These are phyloP conservation scores for Dolichallabes microphthalmus DNA, from an alignment of 2,113 vertebrate species.

Conservation along the genomic window DNA sequence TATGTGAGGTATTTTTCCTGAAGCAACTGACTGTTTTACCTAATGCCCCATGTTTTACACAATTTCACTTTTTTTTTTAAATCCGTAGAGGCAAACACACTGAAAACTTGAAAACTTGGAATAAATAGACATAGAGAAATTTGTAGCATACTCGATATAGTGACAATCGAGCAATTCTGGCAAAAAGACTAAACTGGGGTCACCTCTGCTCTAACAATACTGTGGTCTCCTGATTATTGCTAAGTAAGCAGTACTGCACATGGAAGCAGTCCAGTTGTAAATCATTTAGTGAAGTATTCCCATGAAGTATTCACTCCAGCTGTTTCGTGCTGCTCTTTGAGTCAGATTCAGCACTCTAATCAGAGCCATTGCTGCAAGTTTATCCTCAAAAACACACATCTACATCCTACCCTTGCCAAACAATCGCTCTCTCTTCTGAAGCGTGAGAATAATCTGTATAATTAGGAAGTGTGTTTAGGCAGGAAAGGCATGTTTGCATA, in stretches of 20 bases:
- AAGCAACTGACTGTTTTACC: not conserved
- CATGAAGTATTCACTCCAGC: conserved; percentile 16
- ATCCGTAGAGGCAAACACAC: not conserved
- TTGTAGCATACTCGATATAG: not conserved
- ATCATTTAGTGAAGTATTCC: conserved; percentile 48
- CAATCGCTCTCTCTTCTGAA: not conserved
- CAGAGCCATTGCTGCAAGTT: conserved; percentile 18
- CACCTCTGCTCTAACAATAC: conserved; percentile 18
- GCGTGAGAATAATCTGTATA: not conserved
- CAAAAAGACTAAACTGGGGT: not conserved
- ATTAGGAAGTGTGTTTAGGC: conserved; percentile 2
- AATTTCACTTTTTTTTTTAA: not conserved
- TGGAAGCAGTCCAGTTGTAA: conserved; percentile 39
- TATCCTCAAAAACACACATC: conserved; percentile 20
- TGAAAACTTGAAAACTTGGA: not conserved
- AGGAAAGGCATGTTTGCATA: conserved; percentile 1
- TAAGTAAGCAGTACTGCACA: conserved; percentile 34
- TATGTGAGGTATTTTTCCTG: not conserved
- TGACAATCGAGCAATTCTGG: not conserved
- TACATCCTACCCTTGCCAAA: not conserved
- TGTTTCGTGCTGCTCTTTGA: conserved; percentile 17
- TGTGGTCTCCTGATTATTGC: conserved; percentile 20
- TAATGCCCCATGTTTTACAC: not conserved
- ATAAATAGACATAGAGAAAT: not conserved
- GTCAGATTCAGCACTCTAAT: conserved; percentile 21